phyloP scores from a whole-genome alignment of 2,113 vertebrate genomes.

The Pimephales promelas region DNA sequence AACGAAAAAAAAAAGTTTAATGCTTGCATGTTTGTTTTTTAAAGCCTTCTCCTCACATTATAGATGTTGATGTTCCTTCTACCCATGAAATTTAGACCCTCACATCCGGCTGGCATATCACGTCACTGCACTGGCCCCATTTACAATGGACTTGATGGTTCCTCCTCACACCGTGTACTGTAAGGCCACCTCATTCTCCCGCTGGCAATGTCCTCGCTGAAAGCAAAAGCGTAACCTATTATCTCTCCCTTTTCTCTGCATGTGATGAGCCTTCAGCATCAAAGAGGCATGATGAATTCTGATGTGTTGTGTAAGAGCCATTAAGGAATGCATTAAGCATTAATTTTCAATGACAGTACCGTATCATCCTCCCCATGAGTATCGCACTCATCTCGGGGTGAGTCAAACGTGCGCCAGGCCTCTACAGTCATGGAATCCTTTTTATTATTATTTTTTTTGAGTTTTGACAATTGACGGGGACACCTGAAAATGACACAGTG shows the following conservation, averaged over 20 bases:
- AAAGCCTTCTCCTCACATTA: background rate
- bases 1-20: no score
- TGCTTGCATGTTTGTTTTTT: background rate
- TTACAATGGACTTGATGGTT: background rate
- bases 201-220: conserved; percentile 17
- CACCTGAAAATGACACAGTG: no score
- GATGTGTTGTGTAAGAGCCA: conserved; percentile 44
- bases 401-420: conserved; percentile 2
- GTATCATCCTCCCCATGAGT: conserved; percentile 1
- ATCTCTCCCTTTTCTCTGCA: background rate
- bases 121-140: background rate
- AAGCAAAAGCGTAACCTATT: conserved; percentile 37
- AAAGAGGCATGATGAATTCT: conserved; percentile 37
- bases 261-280: conserved; percentile 41
- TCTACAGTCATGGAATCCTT: background rate
- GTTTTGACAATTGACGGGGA: background rate
- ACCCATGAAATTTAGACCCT: background rate
- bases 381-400: background rate
- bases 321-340: conserved; percentile 47
- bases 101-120: background rate
- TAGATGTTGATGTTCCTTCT: background rate
- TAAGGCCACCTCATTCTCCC: conserved; percentile 15
- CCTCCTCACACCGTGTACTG: background rate
- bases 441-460: background rate
- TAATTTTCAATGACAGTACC: conserved; percentile 44